A percentile compares a stretch with the other conserved stretches of the same genome.
phyloP scores from a whole-genome alignment of 1,140 invertebrate species.

The Pseudachorutes palmiensis region DNA sequence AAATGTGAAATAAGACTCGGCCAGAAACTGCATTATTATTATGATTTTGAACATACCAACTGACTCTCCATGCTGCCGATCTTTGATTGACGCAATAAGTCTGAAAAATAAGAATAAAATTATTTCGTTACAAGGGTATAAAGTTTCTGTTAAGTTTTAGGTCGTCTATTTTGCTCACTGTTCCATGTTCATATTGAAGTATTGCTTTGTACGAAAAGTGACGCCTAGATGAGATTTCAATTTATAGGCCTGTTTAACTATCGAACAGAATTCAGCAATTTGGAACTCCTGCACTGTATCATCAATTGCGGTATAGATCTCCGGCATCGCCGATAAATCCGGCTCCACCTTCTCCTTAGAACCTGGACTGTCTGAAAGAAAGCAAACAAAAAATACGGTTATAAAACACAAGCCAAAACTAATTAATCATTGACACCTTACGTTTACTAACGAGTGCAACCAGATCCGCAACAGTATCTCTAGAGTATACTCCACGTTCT shows the following conservation, averaged over 20 bases:
- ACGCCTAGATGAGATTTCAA: constrained; percentile 37
- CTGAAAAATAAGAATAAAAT: constrained; percentile 13
- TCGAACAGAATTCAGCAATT: constrained; percentile 24
- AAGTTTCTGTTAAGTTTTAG: not conserved
- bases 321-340: constrained; percentile 34
- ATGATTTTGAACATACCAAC: constrained; percentile 11
- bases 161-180: constrained; percentile 10
- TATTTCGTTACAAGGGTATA: not conserved
- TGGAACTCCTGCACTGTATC: constrained; percentile 35
- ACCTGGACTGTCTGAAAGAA: not conserved
- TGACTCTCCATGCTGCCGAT: constrained; percentile 32
- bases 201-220: constrained; percentile 35
- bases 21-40: not conserved
- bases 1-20: not conserved
- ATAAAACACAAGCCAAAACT: not conserved
- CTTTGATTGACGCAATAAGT: constrained; percentile 32
- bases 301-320: constrained; percentile 36
- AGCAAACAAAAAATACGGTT: not conserved
- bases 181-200: constrained; percentile 35
- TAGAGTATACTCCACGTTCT: constrained; percentile 33
- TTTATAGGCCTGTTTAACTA: constrained; percentile 29
- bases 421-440: not conserved
- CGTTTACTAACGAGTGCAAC: constrained; percentile 27
- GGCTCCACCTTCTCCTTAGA: constrained; percentile 19
- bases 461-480: constrained; percentile 35